Conservation (phyloP, 1,140 invertebrate species). For the Drosophila obscura region DNA sequence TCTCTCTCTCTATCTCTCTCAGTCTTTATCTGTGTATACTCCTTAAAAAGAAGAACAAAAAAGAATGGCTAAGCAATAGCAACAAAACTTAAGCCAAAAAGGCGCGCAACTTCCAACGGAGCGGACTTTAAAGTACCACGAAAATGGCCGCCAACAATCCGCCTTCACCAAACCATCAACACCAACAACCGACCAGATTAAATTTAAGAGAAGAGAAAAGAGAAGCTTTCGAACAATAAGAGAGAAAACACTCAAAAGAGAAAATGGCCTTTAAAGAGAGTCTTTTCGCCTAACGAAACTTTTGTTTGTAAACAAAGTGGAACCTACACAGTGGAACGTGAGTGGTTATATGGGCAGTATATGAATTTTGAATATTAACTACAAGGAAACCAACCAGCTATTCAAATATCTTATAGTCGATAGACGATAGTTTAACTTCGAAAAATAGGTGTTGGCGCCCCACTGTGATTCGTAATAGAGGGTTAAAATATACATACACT, state of each 20-base stretch:
- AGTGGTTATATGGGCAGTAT: not conserved
- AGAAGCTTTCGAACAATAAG: not conserved
- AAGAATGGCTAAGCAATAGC: constrained; percentile 21
- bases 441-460: no score
- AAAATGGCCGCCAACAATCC: constrained; percentile 48
- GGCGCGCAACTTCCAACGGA: constrained; percentile 41
- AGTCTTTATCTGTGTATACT: no score
- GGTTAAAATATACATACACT: no score
- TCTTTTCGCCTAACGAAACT: constrained; percentile 30
- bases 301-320: constrained; percentile 73
- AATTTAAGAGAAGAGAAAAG: constrained; percentile 17
- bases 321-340: constrained; percentile 55
- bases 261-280: not conserved
- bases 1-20: not conserved
- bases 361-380: not conserved
- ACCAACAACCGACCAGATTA: constrained; percentile 3
- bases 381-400: no score
- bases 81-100: constrained; percentile 53
- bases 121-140: constrained; percentile 64
- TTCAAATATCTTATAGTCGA: no score
- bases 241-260: constrained; percentile 34
- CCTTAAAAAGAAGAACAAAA: constrained; percentile 9
- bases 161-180: constrained; percentile 11
- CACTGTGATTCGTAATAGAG: no score
- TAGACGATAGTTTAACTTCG: no score